Evolutionary conservation across 2,797 vertebrate species (phyloP).

Genomic region (Gymnopithys bicolor): DNA sequence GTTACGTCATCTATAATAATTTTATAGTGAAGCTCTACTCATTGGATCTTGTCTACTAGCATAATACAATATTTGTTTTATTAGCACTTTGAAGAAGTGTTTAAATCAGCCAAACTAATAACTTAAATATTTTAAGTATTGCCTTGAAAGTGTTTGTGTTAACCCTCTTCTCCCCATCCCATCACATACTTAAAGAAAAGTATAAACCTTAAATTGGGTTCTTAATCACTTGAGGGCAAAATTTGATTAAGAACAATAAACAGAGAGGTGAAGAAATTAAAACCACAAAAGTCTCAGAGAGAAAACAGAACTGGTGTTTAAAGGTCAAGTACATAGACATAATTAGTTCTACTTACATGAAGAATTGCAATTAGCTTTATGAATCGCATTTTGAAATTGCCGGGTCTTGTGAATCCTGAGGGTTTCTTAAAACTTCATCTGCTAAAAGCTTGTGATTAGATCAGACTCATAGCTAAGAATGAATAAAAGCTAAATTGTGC

Average conservation of each 20-base stretch:
- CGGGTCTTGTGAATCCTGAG: constrained; percentile 13
- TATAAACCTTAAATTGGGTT: constrained; percentile 41
- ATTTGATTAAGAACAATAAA: constrained; percentile 64
- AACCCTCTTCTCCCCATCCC: constrained; percentile 5
- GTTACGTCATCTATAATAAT: background rate
- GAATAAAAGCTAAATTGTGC: background rate
- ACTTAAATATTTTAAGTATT: background rate
- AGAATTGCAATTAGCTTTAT: constrained; percentile 54
- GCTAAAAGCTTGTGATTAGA: background rate
- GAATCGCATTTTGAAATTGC: constrained; percentile 46
- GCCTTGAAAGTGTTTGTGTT: background rate
- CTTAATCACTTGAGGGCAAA: constrained; percentile 62
- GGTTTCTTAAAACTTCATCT: background rate
- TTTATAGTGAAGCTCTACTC: background rate
- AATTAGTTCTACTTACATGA: constrained; percentile 41
- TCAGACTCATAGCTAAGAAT: background rate
- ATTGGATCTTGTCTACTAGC: background rate
- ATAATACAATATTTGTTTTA: background rate
- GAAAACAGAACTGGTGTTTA: constrained; percentile 57
- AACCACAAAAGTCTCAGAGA: constrained; percentile 40
- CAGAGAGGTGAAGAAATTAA: constrained; percentile 56
- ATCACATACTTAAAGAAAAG: constrained; percentile 8
- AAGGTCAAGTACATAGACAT: constrained; percentile 9
- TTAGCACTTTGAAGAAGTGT: background rate
- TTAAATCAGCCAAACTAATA: background rate